Conservation (phyloP, 92 coral and sea anemone genomes). For the Phenganax subtilis region DNA sequence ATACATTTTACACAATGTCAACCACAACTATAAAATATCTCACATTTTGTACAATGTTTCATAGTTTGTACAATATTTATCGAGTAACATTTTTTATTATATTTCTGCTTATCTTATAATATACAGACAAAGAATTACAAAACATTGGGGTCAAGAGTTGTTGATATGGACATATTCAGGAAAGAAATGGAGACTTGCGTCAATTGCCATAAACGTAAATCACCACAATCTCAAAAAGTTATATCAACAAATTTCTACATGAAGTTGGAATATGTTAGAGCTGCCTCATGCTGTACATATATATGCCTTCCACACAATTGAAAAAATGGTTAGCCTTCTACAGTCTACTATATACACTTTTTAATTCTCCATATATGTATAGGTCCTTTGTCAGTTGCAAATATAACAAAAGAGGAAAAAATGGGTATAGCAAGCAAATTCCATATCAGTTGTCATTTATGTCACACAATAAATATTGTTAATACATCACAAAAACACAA, state of each 20-base stretch:
- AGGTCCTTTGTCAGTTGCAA: conserved; percentile 26
- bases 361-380: background rate
- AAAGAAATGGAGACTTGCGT: conserved; percentile 29
- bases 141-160: conserved; percentile 28
- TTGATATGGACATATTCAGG: conserved; percentile 25
- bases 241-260: background rate
- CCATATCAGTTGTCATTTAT: background rate
- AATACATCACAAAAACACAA: conserved; percentile 18
- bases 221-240: background rate
- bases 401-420: conserved; percentile 22
- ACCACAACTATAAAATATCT: background rate
- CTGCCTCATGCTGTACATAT: background rate
- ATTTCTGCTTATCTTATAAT: background rate
- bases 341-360: background rate
- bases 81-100: background rate
- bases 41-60: background rate
- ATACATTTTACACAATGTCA: background rate
- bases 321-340: background rate
- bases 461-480: background rate
- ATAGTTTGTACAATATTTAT: background rate
- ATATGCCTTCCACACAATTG: background rate
- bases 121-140: conserved; percentile 16
- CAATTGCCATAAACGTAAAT: conserved; percentile 40
- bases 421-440: conserved; percentile 23
- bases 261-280: background rate